These are phyloP conservation scores for Lepeophtheirus salmonis DNA, from an alignment of 1,140 invertebrate genomes.

Conservation along the genomic window DNA sequence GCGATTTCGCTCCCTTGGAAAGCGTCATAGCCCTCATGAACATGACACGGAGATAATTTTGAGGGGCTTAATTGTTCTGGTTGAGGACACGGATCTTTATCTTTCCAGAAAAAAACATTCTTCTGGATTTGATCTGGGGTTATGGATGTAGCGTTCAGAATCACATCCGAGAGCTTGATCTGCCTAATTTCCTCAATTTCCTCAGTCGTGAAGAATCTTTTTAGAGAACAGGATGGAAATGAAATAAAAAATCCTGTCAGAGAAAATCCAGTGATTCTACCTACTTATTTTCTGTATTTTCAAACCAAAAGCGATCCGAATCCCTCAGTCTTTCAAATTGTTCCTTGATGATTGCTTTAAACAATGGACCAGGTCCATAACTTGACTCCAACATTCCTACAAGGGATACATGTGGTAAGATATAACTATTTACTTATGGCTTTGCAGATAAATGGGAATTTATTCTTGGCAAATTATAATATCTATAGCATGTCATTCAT, in stretches of 20 bases:
- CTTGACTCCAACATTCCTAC: constrained; percentile 91
- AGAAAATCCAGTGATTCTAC: constrained; percentile 22
- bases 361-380: constrained; percentile 71
- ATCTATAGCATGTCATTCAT: too few relatives aligned
- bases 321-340: constrained; percentile 81
- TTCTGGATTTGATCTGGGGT: constrained; percentile 49
- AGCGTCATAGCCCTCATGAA: constrained; percentile 78
- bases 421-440: too few relatives aligned
- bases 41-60: constrained; percentile 63
- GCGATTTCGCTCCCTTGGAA: constrained; percentile 87
- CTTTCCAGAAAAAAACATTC: constrained; percentile 66
- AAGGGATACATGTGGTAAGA: too few relatives aligned
- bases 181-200: constrained; percentile 66
- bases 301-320: constrained; percentile 96
- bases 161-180: constrained; percentile 66
- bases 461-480: too few relatives aligned
- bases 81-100: constrained; percentile 74
- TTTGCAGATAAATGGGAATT: too few relatives aligned
- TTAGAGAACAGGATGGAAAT: constrained; percentile 20
- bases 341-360: constrained; percentile 72
- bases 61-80: constrained; percentile 68
- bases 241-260: neutral
- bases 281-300: constrained; percentile 76
- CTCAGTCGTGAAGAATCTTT: constrained; percentile 60
- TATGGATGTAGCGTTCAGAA: constrained; percentile 32